Evolutionary conservation across 35 echinoderm and acorn worm species (phyloP).

Genomic region (Acanthaster planci): DNA sequence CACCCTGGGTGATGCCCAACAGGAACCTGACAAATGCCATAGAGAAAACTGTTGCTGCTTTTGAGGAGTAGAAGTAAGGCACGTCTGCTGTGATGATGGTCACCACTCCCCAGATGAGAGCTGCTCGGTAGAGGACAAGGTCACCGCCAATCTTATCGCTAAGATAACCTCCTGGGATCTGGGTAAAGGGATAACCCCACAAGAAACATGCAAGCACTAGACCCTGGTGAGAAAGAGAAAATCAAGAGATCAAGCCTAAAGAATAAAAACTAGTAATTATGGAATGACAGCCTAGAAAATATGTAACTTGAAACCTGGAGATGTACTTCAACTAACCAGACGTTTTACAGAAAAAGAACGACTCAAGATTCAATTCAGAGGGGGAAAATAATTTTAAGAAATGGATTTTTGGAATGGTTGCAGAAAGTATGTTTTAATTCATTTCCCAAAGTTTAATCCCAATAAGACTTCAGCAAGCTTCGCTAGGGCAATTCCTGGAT

Average conservation of each 20-base stretch:
- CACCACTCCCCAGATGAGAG: constrained; percentile 64
- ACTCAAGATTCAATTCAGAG: too few relatives aligned
- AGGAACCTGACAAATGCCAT: constrained; percentile 90
- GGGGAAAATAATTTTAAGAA: too few relatives aligned
- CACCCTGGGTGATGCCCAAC: constrained; percentile 88
- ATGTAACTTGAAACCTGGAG: background rate
- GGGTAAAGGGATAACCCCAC: constrained; percentile 93
- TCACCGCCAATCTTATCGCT: constrained; percentile 95
- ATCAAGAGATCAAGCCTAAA: too few relatives aligned
- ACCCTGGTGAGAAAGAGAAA: constrained; percentile 53
- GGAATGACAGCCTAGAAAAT: background rate
- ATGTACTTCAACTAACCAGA: background rate
- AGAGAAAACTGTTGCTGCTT: constrained; percentile 61
- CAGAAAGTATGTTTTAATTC: too few relatives aligned
- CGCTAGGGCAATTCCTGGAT: too few relatives aligned
- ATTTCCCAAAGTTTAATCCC: too few relatives aligned
- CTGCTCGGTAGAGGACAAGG: constrained; percentile 62
- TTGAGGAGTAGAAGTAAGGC: constrained; percentile 78
- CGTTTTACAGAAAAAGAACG: too few relatives aligned
- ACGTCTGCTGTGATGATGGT: constrained; percentile 80
- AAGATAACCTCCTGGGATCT: constrained; percentile 78
- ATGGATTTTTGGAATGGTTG: too few relatives aligned
- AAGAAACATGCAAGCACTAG: constrained; percentile 91
- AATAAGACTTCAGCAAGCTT: too few relatives aligned
- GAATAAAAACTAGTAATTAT: too few relatives aligned